phyloP scores from a whole-genome alignment of 2,888 invertebrate genomes.

The Amblyteles armatorius region DNA sequence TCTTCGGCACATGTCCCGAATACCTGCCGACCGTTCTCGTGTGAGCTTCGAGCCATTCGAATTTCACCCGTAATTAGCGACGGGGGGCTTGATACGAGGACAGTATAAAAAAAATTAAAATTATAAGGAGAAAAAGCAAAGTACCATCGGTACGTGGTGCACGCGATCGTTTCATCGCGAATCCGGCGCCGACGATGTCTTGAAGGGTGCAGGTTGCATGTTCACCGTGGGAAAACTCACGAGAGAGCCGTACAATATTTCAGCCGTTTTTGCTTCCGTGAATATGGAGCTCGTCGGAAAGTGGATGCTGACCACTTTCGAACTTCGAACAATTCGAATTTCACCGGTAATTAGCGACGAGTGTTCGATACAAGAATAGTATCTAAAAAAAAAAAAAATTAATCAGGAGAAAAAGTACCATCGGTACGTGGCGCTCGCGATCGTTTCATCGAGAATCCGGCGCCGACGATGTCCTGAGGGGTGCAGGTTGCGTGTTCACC shows the following conservation, averaged over 20 bases:
- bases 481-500: conserved; percentile 8
- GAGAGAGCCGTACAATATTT: neutral
- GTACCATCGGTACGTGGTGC: neutral
- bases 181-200: neutral
- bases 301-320: neutral
- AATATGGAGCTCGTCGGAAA: conserved; percentile 24
- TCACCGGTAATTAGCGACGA: conserved; percentile 35
- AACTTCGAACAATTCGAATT: conserved; percentile 33
- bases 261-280: too few relatives aligned
- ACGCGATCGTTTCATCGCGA: conserved; percentile 3
- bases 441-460: conserved; percentile 9
- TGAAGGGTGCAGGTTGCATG: neutral
- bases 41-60: conserved; percentile 24
- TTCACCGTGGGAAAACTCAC: neutral
- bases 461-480: neutral
- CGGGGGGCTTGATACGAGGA: neutral
- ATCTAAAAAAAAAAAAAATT: too few relatives aligned
- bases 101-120: too few relatives aligned
- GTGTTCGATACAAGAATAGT: too few relatives aligned
- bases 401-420: neutral
- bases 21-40: conserved; percentile 52
- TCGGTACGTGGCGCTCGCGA: neutral
- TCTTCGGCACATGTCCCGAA: conserved; percentile 46
- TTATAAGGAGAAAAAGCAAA: neutral
- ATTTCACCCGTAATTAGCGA: conserved; percentile 45